Percentiles rank a stretch among this genome's conserved stretches.
Evolutionary conservation across 2,113 vertebrate genomes (phyloP).

Genomic region (Solenodon paradoxus): DNA sequence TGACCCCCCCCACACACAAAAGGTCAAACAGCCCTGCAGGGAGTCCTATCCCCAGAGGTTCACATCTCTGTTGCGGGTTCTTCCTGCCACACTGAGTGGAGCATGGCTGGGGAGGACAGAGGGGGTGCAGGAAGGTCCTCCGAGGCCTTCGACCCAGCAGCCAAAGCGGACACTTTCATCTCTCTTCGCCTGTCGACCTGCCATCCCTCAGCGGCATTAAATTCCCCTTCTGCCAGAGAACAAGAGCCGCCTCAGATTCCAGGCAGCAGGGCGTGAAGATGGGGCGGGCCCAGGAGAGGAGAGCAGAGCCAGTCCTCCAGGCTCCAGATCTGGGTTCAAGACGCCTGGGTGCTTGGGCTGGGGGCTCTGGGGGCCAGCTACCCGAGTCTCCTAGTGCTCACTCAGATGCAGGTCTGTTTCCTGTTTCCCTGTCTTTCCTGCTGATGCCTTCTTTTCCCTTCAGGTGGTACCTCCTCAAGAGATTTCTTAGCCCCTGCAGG

Average conservation of each 20-base stretch:
- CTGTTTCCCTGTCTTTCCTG: neutral
- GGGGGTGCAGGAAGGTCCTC: neutral
- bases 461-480: neutral
- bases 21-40: constrained; percentile 39
- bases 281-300: constrained; percentile 26
- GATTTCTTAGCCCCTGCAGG: neutral
- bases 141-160: constrained; percentile 36
- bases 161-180: constrained; percentile 62
- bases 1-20: neutral
- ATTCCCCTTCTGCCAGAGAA: constrained; percentile 63
- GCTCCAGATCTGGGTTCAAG: neutral
- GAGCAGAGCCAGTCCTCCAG: neutral
- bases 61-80: neutral
- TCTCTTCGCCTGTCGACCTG: constrained; percentile 63
- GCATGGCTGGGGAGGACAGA: neutral
- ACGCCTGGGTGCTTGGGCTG: neutral
- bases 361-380: neutral
- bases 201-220: constrained; percentile 67
- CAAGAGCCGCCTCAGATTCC: constrained; percentile 70
- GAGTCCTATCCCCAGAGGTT: neutral
- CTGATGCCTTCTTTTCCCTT: neutral
- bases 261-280: constrained; percentile 64
- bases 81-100: neutral
- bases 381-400: neutral
- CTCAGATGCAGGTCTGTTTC: neutral